Evolutionary conservation across 2,888 invertebrate species (phyloP), one percentile per base, ranked within the genome.

Genomic region (Sesia bembeciformis): DNA sequence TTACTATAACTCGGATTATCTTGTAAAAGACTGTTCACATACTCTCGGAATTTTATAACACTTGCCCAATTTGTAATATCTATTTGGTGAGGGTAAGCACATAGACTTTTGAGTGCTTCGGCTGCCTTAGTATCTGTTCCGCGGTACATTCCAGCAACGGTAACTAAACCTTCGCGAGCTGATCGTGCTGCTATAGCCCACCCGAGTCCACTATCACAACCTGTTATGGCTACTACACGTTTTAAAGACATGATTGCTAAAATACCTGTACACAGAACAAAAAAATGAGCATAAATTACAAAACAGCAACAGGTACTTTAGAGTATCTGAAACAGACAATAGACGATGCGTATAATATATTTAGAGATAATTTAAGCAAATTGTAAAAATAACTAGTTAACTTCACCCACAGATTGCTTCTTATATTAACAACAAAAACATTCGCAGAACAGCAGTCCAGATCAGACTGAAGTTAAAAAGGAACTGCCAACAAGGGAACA

Each of bases 121-220:
- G 94, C 94, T 0, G 88, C 88, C 40, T 76, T 66, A 0, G 84
- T 80, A 4, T 85, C 76, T 2, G 74, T 72, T 0, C 94, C 95
- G 46, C 90, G 87, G 53, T 94, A 91, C 78, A 95, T 94, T 51
- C 94, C 94, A 8, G 96, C 96, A 42, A 97, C 85, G 2, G 97
- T 96, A 3, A 92, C 91, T 62, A 95, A 89, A 0, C 94, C 95
- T 65, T 91, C 84, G 4, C 91, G 81, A 4, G 90, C 90, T 4
- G 91, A 81, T 61, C 93, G 90, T 39, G 92, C 88, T 0, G 94
- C 94, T 52, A 94, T 74, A 3, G 93, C 92, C 81, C 92, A 95
- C 55, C 97, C 97, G 8, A 97, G 89, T 3, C 97, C 97, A 56
- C 95, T 94, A 80, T 97, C 96, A 74, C 97, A 97, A 49, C 97